Evolutionary conservation across 2,113 vertebrate species (phyloP).

Genomic region (Tretioscincus oriximinensis): DNA sequence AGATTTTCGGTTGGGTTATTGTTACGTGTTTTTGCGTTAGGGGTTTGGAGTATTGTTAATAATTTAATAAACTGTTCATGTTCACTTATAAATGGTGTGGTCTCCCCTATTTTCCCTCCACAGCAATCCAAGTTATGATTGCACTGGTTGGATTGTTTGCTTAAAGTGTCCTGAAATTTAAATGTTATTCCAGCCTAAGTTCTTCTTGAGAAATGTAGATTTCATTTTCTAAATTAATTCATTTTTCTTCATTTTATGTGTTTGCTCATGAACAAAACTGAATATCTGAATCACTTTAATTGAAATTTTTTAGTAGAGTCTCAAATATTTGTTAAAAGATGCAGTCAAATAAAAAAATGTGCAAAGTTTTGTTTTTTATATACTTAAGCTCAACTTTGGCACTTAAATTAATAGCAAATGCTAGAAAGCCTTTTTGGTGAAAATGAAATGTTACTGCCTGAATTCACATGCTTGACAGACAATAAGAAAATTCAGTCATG

Average conservation of each 20-base stretch:
- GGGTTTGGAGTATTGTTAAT: no score
- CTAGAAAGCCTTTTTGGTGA: background rate
- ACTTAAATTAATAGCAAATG: background rate
- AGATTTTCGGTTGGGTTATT: no score
- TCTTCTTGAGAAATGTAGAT: background rate
- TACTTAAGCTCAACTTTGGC: background rate
- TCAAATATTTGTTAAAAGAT: background rate
- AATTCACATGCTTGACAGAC: background rate
- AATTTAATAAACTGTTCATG: no score
- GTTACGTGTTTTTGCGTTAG: no score
- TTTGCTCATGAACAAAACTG: background rate
- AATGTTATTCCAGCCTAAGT: no score
- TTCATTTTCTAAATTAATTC: background rate
- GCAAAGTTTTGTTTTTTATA: background rate
- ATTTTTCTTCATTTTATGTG: background rate
- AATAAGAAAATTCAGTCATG: background rate
- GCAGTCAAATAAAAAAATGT: background rate
- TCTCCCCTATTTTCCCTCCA: no score
- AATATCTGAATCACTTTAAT: background rate
- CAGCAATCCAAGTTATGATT: no score
- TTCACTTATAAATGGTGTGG: no score
- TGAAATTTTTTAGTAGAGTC: background rate
- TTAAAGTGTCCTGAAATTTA: no score
- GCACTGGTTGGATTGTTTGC: no score
- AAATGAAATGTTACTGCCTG: background rate